Conservation (phyloP, 2,797 vertebrate species). For the Myotis myotis region DNA sequence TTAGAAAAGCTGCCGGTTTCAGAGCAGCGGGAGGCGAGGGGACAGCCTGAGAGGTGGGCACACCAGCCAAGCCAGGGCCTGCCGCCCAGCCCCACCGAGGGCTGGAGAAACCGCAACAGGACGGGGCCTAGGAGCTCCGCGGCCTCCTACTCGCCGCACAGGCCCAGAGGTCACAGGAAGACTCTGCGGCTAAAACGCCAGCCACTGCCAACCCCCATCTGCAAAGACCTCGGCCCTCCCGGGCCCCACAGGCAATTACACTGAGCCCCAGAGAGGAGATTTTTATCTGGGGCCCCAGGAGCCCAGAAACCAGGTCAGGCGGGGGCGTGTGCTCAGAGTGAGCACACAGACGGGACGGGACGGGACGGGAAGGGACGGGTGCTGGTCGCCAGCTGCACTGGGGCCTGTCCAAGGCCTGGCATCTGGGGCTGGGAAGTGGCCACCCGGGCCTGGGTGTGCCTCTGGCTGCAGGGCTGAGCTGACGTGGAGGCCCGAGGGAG, state of each 20-base stretch:
- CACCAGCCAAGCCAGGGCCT: fast-evolving
- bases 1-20: not conserved
- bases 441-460: not conserved
- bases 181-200: conserved; percentile 10
- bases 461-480: not conserved
- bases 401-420: not conserved
- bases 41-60: not conserved
- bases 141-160: not conserved
- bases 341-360: not conserved
- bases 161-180: not conserved
- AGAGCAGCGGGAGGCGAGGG: not conserved
- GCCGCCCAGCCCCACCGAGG: not conserved
- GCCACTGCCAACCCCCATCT: not conserved
- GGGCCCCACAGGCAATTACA: conserved; percentile 39
- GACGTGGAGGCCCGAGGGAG: not conserved
- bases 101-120: not conserved
- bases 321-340: not conserved
- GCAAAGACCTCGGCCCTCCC: not conserved
- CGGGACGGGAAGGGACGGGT: not conserved
- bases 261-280: not conserved
- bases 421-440: conserved; percentile 18
- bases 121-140: not conserved
- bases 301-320: conserved; percentile 32
- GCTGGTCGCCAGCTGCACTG: not conserved
- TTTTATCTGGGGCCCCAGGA: not conserved